Percentiles rank a stretch among this genome's conserved stretches.
These are phyloP conservation scores for Laspeyria flexula DNA, from an alignment of 2,888 invertebrate genomes.

Conservation along the genomic window DNA sequence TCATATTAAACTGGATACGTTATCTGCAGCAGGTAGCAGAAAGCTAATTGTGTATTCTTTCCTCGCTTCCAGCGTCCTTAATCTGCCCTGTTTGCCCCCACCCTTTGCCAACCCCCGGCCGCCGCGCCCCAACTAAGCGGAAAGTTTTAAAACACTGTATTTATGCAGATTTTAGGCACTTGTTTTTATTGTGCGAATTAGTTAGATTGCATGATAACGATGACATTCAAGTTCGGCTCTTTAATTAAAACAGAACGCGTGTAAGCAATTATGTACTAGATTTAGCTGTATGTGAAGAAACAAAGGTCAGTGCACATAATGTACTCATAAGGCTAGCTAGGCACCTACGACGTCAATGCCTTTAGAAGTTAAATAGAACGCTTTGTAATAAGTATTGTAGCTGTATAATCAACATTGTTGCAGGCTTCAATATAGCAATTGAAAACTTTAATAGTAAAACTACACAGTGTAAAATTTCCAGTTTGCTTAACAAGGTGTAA, in stretches of 20 bases:
- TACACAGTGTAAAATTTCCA: constrained; percentile 21
- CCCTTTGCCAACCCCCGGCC: constrained; percentile 56
- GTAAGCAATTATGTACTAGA: constrained; percentile 8
- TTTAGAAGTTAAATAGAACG: background rate
- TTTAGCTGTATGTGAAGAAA: background rate
- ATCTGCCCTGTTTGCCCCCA: constrained; percentile 75
- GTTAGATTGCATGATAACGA: constrained; percentile 59
- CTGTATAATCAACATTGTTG: constrained; percentile 10
- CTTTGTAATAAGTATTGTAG: background rate
- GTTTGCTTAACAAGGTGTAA: constrained; percentile 24
- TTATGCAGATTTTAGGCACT: constrained; percentile 70
- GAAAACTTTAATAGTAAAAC: constrained; percentile 16
- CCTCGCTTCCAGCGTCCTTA: constrained; percentile 82
- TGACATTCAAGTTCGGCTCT: constrained; percentile 42
- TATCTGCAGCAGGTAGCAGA: constrained; percentile 82
- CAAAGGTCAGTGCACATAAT: background rate
- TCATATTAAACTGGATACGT: constrained; percentile 71
- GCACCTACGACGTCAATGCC: background rate
- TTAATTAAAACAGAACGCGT: constrained; percentile 46
- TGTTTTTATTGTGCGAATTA: constrained; percentile 64
- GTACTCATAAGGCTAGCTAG: too few relatives aligned
- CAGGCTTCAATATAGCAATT: constrained; percentile 27
- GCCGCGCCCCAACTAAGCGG: constrained; percentile 78
- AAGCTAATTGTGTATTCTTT: constrained; percentile 86
- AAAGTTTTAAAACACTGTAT: constrained; percentile 79